Base-by-base conservation (phyloP, 2,113 vertebrate genomes). In the Sinocyclocheilus grahami region DNA sequence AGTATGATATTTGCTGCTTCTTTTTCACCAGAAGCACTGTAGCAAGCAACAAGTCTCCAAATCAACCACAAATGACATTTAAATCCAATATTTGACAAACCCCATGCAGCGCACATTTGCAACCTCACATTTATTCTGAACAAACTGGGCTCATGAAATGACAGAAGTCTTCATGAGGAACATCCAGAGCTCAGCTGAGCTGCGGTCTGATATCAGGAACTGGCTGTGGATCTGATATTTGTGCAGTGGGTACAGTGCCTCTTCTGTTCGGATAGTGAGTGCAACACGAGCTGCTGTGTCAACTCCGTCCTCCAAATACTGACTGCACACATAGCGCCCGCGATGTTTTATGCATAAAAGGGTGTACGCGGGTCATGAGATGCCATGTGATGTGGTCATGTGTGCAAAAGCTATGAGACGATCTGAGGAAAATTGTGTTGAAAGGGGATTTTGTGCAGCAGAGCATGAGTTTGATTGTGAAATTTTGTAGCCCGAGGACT, bases 211-310 rank as follows among this genome's bases (percentile, higher is more conserved):
- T 5, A 33, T 12, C 51, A 42, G 27, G 69, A 14, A 7, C 53
- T 48, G 55, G 16, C 37, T 55, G 77, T 46, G 46, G 63, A 27
- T 27, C 18, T 13, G 33, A 51, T 42, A 42, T 42, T 10, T 81
- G 39, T 5, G 2, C 48, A 3, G 37, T n/a, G 12, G 55, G 39
- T 63, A 33, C 79, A 87, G 75, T 60, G 63, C 20, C 69, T 79
- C 37, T 13, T 63, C 78, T 83, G 42, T 14, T 80, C 89, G 5
- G 86, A 87, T 86, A 62, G 55, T 39, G 51, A 86, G 84, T 65
- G 84, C 82, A 74, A 87, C 63, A 7, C 12, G 63, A 83, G 62
- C 80, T 18, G 30, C 48, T 24, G 37, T 63, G 37, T 18, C 72
- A 77, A 20, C 71, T 13, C 55, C 78, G 76, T 58, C 46, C 53